phyloP scores from a whole-genome alignment of 2,888 invertebrate species.

The Pyrochroa serraticornis region DNA sequence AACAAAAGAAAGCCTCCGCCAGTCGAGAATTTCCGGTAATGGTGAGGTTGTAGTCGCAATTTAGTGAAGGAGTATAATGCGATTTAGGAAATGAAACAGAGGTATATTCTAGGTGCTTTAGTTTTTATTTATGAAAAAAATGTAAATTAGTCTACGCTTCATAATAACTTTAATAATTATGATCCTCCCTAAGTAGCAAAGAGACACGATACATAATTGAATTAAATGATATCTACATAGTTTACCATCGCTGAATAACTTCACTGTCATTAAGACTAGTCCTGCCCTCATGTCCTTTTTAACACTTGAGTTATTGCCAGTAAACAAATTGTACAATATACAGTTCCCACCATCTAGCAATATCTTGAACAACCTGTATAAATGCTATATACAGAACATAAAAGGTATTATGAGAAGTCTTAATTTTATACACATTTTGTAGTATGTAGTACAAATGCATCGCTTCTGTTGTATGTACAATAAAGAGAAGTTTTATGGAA shows the following conservation, averaged over 20 bases:
- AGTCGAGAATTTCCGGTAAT: too few species aligned
- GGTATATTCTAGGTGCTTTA: constrained; percentile 55
- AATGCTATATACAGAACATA: constrained; percentile 29
- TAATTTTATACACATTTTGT: neutral
- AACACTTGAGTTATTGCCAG: constrained; percentile 47
- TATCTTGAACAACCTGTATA: constrained; percentile 31
- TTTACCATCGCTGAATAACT: neutral
- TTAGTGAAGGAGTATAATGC: too few species aligned
- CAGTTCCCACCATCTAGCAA: constrained; percentile 40
- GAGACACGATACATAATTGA: constrained; percentile 48
- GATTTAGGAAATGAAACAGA: neutral
- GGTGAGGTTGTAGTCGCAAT: too few species aligned
- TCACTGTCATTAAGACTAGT: constrained; percentile 42
- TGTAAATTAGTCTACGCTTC: constrained; percentile 68
- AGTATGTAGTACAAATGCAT: too few species aligned
- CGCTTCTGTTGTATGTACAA: too few species aligned
- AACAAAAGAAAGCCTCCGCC: too few species aligned
- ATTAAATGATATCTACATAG: constrained; percentile 43
- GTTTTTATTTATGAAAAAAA: constrained; percentile 73
- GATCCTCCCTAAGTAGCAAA: constrained; percentile 46
- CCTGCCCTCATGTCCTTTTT: constrained; percentile 37
- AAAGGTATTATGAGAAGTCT: neutral
- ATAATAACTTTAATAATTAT: constrained; percentile 45
- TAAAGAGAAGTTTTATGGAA: neutral
- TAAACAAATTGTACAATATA: constrained; percentile 46